Evolutionary conservation across 2,888 invertebrate species (phyloP).

Genomic region (Drosophila pseudotakahashii): DNA sequence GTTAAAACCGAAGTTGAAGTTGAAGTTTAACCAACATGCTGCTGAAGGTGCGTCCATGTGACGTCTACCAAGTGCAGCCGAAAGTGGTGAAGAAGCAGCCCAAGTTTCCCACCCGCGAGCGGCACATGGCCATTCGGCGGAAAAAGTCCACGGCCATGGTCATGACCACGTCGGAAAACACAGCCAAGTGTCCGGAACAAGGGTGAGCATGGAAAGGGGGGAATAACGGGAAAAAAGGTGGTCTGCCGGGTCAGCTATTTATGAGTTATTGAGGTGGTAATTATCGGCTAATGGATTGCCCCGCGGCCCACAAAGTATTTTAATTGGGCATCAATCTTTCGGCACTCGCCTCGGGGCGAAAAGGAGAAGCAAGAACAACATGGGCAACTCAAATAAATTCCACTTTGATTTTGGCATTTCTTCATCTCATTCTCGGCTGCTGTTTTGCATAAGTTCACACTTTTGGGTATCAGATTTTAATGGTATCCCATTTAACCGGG

Average conservation of each 20-base stretch:
- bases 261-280: slow-evolving; percentile 67
- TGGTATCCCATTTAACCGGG: slow-evolving; percentile 26
- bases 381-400: slow-evolving; percentile 43
- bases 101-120: slow-evolving; percentile 88
- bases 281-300: slow-evolving; percentile 60
- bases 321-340: slow-evolving; percentile 76
- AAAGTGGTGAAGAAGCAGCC: slow-evolving; percentile 86
- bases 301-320: slow-evolving; percentile 57
- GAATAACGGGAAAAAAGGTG: background rate
- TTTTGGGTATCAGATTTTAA: slow-evolving; percentile 34
- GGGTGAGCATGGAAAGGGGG: slow-evolving; percentile 15
- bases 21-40: slow-evolving; percentile 47
- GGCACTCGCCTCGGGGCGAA: slow-evolving; percentile 28
- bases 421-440: slow-evolving; percentile 24
- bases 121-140: slow-evolving; percentile 88
- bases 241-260: slow-evolving; percentile 44
- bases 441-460: slow-evolving; percentile 66
- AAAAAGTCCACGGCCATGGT: slow-evolving; percentile 83
- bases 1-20: background rate
- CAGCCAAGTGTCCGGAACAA: slow-evolving; percentile 23
- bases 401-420: slow-evolving; percentile 47
- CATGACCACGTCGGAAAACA: slow-evolving; percentile 17
- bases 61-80: slow-evolving; percentile 82
- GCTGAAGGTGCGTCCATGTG: slow-evolving; percentile 58
- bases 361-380: too few relatives aligned